Conservation (phyloP, 2,113 vertebrate genomes). For the Oceanodroma tethys region DNA sequence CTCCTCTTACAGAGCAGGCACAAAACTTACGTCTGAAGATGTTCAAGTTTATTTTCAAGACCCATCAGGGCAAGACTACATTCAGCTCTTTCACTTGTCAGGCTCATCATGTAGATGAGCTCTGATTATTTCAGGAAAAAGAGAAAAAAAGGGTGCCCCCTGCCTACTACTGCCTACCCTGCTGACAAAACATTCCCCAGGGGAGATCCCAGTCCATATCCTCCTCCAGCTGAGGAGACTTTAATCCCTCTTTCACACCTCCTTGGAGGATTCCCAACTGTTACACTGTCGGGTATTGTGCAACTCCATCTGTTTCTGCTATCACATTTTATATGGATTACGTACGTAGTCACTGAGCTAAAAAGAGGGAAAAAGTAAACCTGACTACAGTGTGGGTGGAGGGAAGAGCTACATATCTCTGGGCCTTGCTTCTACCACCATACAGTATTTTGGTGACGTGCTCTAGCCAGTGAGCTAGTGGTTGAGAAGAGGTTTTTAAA, state of each 20-base stretch:
- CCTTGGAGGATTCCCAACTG: not conserved
- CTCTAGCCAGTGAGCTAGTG: not conserved
- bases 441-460: not conserved
- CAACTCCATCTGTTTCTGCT: not conserved
- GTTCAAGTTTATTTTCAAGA: not conserved
- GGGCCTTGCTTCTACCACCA: not conserved
- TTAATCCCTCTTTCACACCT: not conserved
- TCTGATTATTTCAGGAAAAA: not conserved
- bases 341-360: not conserved
- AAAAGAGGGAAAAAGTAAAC: not conserved
- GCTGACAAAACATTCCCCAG: not conserved
- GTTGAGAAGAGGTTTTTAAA: not conserved
- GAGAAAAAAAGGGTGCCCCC: fast-evolving
- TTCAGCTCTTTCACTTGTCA: not conserved
- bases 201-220: not conserved
- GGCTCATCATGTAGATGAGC: not conserved
- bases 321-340: not conserved
- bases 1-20: not conserved
- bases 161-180: not conserved
- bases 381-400: not conserved
- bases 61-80: not conserved
- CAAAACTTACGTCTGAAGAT: not conserved
- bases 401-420: not conserved
- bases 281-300: not conserved
- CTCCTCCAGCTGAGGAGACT: not conserved